phyloP scores from a whole-genome alignment of 2,797 vertebrate genomes.

The Chelmon rostratus region DNA sequence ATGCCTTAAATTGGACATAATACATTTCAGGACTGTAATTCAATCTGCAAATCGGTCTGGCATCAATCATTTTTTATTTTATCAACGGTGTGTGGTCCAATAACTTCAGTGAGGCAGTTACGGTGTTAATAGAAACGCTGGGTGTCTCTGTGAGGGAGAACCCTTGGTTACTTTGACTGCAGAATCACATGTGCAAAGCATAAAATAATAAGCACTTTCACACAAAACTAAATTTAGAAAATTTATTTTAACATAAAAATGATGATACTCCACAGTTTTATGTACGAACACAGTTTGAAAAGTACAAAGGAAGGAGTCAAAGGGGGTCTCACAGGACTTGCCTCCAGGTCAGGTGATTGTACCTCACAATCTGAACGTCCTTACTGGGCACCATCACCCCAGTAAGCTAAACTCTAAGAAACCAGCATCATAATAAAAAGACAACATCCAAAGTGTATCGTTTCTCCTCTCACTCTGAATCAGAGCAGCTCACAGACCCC shows the following conservation, averaged over 20 bases:
- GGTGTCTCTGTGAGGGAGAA: neutral
- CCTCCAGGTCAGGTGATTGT: slow-evolving; percentile 79
- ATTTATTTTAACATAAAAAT: slow-evolving; percentile 84
- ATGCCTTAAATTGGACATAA: neutral
- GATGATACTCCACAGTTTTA: slow-evolving; percentile 81
- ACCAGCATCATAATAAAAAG: slow-evolving; percentile 59
- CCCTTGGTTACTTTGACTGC: neutral
- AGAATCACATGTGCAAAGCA: neutral
- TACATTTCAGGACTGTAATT: slow-evolving; percentile 3
- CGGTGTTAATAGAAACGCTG: neutral
- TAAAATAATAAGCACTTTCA: slow-evolving; percentile 29
- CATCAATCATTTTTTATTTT: slow-evolving; percentile 19
- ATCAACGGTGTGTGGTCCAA: slow-evolving; percentile 22
- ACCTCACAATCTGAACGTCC: slow-evolving; percentile 77
- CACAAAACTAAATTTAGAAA: slow-evolving; percentile 76
- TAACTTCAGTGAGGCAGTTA: neutral
- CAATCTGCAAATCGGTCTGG: slow-evolving; percentile 5
- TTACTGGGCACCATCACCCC: slow-evolving; percentile 53
- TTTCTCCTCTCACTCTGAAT: slow-evolving; percentile 26
- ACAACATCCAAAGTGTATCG: slow-evolving; percentile 58
- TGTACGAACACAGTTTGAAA: slow-evolving; percentile 81
- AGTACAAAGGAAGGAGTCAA: slow-evolving; percentile 79
- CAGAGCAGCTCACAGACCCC: slow-evolving; percentile 22
- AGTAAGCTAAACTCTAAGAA: slow-evolving; percentile 64
- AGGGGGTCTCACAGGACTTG: slow-evolving; percentile 66